Percentiles rank a stretch among this genome's conserved stretches.
Evolutionary conservation across 2,113 vertebrate genomes (phyloP).

Genomic region (Egretta garzetta): DNA sequence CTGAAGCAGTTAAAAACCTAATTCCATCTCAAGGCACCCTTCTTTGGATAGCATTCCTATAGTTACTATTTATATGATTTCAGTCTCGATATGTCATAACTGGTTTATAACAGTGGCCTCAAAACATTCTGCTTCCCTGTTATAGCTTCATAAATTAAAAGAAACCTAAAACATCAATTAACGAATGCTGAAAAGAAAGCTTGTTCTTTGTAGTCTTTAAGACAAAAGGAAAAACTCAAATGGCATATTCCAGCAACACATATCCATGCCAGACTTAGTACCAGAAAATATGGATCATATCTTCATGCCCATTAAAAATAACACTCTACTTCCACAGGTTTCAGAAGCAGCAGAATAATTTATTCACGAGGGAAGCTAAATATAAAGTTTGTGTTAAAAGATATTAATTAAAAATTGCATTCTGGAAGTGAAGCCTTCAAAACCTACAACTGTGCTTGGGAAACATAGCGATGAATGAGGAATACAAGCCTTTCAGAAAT

Average conservation of each 20-base stretch:
- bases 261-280: background rate
- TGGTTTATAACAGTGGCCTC: background rate
- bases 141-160: background rate
- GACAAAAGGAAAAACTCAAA: background rate
- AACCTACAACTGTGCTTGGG: background rate
- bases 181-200: background rate
- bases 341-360: background rate
- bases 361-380: background rate
- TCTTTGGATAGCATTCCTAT: background rate
- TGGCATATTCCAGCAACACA: background rate
- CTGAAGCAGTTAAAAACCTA: background rate
- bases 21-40: background rate
- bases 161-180: background rate
- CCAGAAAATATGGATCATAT: background rate
- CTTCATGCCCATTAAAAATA: background rate
- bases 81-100: background rate
- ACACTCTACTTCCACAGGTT: background rate
- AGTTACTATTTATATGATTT: background rate
- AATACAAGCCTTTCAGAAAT: background rate
- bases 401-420: background rate
- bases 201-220: background rate
- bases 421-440: background rate
- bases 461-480: background rate
- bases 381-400: background rate
- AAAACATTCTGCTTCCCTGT: background rate